These are phyloP conservation scores for Pristionchus mayeri DNA, from an alignment of 2,888 invertebrate genomes.

Conservation along the genomic window DNA sequence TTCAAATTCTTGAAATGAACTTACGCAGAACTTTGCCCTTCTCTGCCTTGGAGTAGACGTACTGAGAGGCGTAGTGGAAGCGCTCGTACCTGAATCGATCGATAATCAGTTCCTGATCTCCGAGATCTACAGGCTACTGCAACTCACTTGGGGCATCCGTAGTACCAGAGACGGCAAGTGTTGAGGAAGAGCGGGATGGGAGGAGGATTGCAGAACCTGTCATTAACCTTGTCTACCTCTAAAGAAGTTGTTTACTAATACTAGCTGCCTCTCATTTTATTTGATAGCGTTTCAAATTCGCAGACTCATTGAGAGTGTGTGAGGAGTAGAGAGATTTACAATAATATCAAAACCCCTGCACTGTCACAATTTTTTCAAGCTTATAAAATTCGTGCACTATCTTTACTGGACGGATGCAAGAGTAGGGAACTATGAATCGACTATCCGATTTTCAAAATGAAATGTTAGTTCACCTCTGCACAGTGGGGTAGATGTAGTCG, in stretches of 20 bases:
- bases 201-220: slow-evolving; percentile 71
- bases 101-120: too few relatives aligned
- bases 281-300: too few relatives aligned
- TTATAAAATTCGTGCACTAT: too few relatives aligned
- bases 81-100: slow-evolving; percentile 59
- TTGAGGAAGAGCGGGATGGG: slow-evolving; percentile 71
- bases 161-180: slow-evolving; percentile 71
- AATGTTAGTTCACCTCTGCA: slow-evolving; percentile 55
- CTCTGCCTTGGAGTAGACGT: slow-evolving; percentile 71
- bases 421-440: too few relatives aligned
- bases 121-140: not conserved
- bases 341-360: too few relatives aligned
- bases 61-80: slow-evolving; percentile 72
- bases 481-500: slow-evolving; percentile 69
- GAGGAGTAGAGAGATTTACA: too few relatives aligned
- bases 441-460: not conserved
- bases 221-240: too few relatives aligned
- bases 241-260: too few relatives aligned
- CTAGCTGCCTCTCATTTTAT: too few relatives aligned
- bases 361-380: too few relatives aligned
- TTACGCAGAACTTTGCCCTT: slow-evolving; percentile 69
- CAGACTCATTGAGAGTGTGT: too few relatives aligned
- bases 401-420: too few relatives aligned
- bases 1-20: not conserved
- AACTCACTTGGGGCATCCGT: slow-evolving; percentile 62